Evolutionary conservation across 2,113 vertebrate species (phyloP).

Genomic region (Mugil cephalus): DNA sequence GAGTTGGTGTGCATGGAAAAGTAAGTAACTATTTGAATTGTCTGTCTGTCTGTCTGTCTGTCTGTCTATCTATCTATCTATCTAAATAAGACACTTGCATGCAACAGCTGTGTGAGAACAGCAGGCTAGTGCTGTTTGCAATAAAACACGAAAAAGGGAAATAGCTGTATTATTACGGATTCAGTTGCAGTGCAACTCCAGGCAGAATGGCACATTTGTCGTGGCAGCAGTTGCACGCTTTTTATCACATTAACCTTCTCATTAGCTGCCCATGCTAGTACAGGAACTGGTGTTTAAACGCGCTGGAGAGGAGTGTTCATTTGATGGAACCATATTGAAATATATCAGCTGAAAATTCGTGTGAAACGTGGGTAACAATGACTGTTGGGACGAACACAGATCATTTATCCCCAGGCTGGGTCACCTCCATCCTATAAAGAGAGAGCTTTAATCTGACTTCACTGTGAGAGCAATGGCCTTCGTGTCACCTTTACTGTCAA

Average conservation of each 20-base stretch:
- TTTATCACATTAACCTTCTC: conserved; percentile 38
- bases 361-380: conserved; percentile 61
- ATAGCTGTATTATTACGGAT: conserved; percentile 41
- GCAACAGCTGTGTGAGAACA: conserved; percentile 40
- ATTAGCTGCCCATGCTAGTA: conserved; percentile 28
- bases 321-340: no score
- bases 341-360: conserved; percentile 46
- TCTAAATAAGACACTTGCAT: conserved; percentile 38
- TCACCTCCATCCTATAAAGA: conserved; percentile 54
- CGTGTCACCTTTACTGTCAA: conserved; percentile 71
- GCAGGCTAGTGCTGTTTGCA: conserved; percentile 38
- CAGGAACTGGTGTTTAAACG: conserved; percentile 40
- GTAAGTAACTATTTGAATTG: conserved; percentile 47
- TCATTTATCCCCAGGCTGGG: conserved; percentile 62
- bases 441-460: conserved; percentile 66
- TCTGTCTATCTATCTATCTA: no score
- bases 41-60: no score
- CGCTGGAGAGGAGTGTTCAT: conserved; percentile 32
- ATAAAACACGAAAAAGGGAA: conserved; percentile 43
- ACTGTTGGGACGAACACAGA: conserved; percentile 58
- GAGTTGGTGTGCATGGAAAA: conserved; percentile 49
- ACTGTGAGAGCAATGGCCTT: conserved; percentile 39
- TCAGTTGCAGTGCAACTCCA: conserved; percentile 15
- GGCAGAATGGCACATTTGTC: conserved; percentile 38
- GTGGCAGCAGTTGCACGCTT: neutral